Base-by-base conservation (phyloP, 2,888 invertebrate genomes). In the Xestia sexstrigata region DNA sequence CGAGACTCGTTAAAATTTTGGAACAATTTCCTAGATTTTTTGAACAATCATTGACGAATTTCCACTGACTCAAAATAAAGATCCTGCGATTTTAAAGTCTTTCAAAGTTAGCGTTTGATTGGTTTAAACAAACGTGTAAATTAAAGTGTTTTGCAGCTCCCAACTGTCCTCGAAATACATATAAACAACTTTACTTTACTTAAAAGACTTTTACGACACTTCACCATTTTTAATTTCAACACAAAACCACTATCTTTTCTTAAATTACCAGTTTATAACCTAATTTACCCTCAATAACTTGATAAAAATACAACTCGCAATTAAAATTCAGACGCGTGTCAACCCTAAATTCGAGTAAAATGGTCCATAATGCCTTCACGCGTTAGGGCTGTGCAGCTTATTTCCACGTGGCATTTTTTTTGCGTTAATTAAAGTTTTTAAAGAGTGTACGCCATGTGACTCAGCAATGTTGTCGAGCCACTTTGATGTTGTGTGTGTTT, bases 351-450 rank as follows among this genome's bases (percentile, higher is more conserved):
- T 83, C 73, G 39, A 71, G 76, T 70, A 69, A 83, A 87, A 77
- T 77, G 76, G 76, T 70, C 75, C 71, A 73, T 67, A 80, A 82
- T 80, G 62, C 74, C 49, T 72, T 71, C 74, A 85, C 76, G 80
- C 75, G 76, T 73, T 74, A 85, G 77, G 83, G 81, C 70, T 82
- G 83, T 78, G 68, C 78, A 75, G 72, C 79, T 81, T 79, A 79
- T 88, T 81, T n/a, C 17, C 74, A 79, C 67, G 73, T 81, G 66
- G 70, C 73, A 35, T 82, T 87, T 81, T 87, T 81, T 35, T 82
- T 74, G 55, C 82, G 82, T 84, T 87, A 82, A 84, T 86, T 87
- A 84, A 83, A 82, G 81, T 84, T 82, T 86, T 81, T 69, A 85
- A 81, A 82, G 73, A 65, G 55, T 72, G 58, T 74, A 80, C 82